Evolutionary conservation across 2,113 vertebrate species (phyloP).

Genomic region (Rafetus swinhoei): DNA sequence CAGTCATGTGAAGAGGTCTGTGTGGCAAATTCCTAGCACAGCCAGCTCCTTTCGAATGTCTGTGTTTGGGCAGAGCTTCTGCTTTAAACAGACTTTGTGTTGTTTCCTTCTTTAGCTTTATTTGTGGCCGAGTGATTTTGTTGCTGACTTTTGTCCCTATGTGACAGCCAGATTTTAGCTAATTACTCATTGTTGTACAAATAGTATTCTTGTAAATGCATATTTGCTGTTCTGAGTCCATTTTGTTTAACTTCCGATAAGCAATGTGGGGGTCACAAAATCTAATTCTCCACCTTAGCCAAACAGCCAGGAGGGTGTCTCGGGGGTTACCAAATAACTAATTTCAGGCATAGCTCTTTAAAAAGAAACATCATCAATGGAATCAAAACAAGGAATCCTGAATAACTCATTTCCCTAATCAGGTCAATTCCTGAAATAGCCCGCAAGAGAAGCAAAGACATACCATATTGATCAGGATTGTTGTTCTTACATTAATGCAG

Average conservation of each 20-base stretch:
- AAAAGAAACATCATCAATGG: not conserved
- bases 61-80: not conserved
- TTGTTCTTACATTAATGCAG: not conserved
- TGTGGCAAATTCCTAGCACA: not conserved
- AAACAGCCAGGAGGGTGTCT: not conserved
- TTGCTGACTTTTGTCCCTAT: not conserved
- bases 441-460: not conserved
- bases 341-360: not conserved
- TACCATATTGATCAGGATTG: not conserved
- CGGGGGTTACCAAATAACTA: not conserved
- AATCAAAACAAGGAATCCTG: not conserved
- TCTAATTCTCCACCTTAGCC: not conserved
- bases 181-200: not conserved
- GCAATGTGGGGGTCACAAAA: not conserved
- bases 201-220: not conserved
- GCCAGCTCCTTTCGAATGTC: slow-evolving; percentile 4
- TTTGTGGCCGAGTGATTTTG: slow-evolving; percentile 13
- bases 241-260: not conserved
- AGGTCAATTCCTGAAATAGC: not conserved
- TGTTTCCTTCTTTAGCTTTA: not conserved
- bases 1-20: not conserved
- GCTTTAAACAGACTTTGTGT: not conserved
- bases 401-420: not conserved
- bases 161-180: not conserved
- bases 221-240: not conserved